Evolutionary conservation across 2,888 invertebrate genomes (phyloP).

Genomic region (Sceliomorpha sp.): DNA sequence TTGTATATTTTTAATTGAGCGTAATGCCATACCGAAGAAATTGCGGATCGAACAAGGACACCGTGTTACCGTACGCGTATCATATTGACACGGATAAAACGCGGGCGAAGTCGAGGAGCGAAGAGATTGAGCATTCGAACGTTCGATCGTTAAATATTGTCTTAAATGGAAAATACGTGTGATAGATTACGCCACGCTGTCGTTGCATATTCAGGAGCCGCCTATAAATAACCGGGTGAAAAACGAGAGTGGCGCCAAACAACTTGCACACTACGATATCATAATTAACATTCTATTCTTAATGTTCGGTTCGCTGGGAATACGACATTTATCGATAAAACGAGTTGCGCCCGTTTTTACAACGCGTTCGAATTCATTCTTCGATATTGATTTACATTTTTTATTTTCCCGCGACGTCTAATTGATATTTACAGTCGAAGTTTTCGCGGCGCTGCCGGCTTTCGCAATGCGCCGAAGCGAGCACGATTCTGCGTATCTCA

Average conservation of each 20-base stretch:
- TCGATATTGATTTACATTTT: slow-evolving; percentile 15
- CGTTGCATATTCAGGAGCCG: slow-evolving; percentile 50
- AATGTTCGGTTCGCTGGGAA: slow-evolving; percentile 26
- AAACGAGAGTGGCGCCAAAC: slow-evolving; percentile 53
- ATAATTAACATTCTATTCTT: slow-evolving; percentile 45
- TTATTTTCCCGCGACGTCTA: slow-evolving; percentile 6
- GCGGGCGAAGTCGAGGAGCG: slow-evolving; percentile 23
- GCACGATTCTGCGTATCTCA: no score
- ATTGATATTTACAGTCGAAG: no score
- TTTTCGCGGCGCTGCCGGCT: no score
- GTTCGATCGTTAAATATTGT: slow-evolving; percentile 28
- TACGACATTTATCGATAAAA: slow-evolving; percentile 45
- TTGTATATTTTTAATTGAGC: no score
- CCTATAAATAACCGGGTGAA: slow-evolving; percentile 49
- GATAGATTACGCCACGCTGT: slow-evolving; percentile 50
- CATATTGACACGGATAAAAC: no score
- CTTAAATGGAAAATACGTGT: slow-evolving; percentile 49
- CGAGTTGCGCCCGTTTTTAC: slow-evolving; percentile 24
- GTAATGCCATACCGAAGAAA: no score
- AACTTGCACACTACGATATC: slow-evolving; percentile 38
- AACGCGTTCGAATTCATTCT: slow-evolving; percentile 15
- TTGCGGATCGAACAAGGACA: no score
- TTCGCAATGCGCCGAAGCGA: no score
- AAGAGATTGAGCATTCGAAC: slow-evolving; percentile 20
- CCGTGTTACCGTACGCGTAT: no score